phyloP scores from a whole-genome alignment of 2,113 vertebrate species.

The Alouatta palliata region DNA sequence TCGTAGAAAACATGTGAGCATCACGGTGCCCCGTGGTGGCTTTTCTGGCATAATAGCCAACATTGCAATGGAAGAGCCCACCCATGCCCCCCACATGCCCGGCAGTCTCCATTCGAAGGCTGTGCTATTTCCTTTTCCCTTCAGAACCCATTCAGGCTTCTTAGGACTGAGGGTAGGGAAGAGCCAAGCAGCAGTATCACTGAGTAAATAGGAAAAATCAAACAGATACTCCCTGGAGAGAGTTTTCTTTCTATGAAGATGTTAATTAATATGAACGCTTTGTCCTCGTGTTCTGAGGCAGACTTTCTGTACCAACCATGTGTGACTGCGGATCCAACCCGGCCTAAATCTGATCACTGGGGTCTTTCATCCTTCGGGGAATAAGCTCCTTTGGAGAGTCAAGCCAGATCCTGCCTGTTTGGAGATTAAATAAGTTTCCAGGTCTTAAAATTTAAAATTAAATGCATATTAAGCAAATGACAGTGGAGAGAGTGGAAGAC shows the following conservation, averaged over 20 bases:
- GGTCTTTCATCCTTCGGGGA: neutral
- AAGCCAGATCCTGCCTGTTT: neutral
- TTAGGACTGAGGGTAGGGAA: neutral
- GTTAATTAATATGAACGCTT: slow-evolving; percentile 75
- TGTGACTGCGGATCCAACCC: neutral
- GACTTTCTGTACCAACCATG: neutral
- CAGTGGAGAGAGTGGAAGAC: neutral
- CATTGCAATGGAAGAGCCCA: neutral
- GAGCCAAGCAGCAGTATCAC: slow-evolving; percentile 33
- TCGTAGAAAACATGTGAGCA: fast-evolving
- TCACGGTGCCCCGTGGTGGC: fast-evolving
- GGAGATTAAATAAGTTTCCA: neutral
- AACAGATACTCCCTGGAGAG: slow-evolving; percentile 73
- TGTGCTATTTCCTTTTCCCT: neutral
- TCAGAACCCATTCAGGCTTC: neutral
- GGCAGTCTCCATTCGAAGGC: neutral
- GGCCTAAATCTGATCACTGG: fast-evolving
- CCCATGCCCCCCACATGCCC: neutral
- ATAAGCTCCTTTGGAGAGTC: neutral
- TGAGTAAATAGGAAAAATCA: slow-evolving; percentile 79
- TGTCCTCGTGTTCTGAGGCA: neutral
- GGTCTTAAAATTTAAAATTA: neutral
- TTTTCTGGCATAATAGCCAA: neutral
- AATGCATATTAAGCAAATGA: neutral
- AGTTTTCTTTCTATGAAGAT: slow-evolving; percentile 76